Evolutionary conservation across 2,888 invertebrate species (phyloP), one percentile per base, ranked within the genome.

Genomic region (Biston betularia): DNA sequence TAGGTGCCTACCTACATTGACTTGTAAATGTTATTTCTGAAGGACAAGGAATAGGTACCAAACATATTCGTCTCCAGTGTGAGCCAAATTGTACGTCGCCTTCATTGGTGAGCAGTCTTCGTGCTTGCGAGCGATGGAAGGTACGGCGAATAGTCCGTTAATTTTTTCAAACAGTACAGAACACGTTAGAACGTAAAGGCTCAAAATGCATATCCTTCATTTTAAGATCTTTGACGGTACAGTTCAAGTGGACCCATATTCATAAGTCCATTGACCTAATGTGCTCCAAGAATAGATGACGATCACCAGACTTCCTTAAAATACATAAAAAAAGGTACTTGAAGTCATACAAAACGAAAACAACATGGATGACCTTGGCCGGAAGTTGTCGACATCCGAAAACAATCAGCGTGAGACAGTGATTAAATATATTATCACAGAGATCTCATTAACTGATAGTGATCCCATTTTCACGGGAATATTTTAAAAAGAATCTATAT

Each of bases 401-500:
- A 56, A 0, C 6, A 24, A 67, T 55, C 55, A 52, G 35, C 56
- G 57, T 59, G 42, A 62, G n/a, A 24, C 50, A 40, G 42, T 48
- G n/a, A 56, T 65, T 46, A 40, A 53, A 34, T 44, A 50, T 48
- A 38, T 11, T 33, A 60, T 63, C 57, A 24, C 48, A 24, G 57
- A 50, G 57, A 64, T 53, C 33, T 42, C 33, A 68, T 64, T 68
- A 54, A 54, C 48, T 57, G 61, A 61, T 61, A 61, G 6, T 44
- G 48, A 5, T 49, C 54, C 59, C 53, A 48, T 62, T 61, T 57
- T 54, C 44, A 44, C 60, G 66, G 63, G 65, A 73, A 68, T 63
- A 68, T 68, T 53, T n/a, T n/a, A n/a, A 68, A 63, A 66, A 60
- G 57, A 15, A 66, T 61, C 68, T 82, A 78, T 78, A 77, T 78